Evolutionary conservation across 2,113 vertebrate species (phyloP).

Genomic region (Chelonoidis abingdonii): DNA sequence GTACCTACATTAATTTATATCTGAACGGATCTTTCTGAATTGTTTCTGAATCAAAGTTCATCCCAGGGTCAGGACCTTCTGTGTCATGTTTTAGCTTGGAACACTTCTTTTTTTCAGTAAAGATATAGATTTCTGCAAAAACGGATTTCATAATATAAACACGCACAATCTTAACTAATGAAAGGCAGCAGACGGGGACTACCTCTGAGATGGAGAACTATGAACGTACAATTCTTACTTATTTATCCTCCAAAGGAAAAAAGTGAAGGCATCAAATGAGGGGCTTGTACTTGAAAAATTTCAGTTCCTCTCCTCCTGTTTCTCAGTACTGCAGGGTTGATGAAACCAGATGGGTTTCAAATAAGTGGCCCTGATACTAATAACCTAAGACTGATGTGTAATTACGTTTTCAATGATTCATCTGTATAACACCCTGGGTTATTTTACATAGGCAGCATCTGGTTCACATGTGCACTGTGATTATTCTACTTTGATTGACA

Average conservation of each 20-base stretch:
- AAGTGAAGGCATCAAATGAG: neutral
- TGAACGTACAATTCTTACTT: neutral
- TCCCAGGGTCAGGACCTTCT: neutral
- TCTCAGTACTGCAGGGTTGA: neutral
- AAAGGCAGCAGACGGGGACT: neutral
- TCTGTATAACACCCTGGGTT: constrained; percentile 68
- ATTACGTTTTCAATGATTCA: constrained; percentile 68
- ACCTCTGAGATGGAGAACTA: neutral
- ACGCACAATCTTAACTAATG: neutral
- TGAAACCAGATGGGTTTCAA: constrained; percentile 36
- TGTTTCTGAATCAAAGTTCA: neutral
- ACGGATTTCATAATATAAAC: neutral
- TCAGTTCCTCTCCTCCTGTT: constrained; percentile 14
- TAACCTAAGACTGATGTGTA: constrained; percentile 63
- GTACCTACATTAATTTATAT: neutral
- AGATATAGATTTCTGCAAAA: constrained; percentile 23
- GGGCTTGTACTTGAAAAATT: constrained; percentile 23
- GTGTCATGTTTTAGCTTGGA: neutral
- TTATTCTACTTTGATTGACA: constrained; percentile 72
- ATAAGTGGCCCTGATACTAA: constrained; percentile 46
- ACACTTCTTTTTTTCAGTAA: neutral
- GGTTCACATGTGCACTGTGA: constrained; percentile 62
- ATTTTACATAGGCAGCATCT: constrained; percentile 72
- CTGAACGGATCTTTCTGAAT: neutral
- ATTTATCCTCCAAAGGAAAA: neutral